phyloP scores from a whole-genome alignment of 2,113 vertebrate genomes.

The Poicephalus gulielmi region DNA sequence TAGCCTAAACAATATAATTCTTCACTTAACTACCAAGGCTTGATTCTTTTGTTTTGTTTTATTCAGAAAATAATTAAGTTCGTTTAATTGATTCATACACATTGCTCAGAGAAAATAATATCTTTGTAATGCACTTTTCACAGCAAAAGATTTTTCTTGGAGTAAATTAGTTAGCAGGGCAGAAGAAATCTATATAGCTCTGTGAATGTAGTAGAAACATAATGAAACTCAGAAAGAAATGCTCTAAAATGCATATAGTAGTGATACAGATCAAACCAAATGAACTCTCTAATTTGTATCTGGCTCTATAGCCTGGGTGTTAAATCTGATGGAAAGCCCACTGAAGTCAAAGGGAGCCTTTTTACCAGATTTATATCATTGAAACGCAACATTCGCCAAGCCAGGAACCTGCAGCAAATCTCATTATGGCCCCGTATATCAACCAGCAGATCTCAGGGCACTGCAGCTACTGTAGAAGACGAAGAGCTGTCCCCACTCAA shows the following conservation, averaged over 20 bases:
- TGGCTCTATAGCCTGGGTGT: not conserved
- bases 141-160: constrained; percentile 50
- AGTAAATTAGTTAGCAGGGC: constrained; percentile 49
- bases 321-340: constrained; percentile 47
- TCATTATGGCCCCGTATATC: constrained; percentile 16
- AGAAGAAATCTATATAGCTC: constrained; percentile 40
- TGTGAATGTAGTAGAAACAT: constrained; percentile 6
- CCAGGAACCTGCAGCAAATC: not conserved
- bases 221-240: constrained; percentile 47
- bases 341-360: constrained; percentile 45
- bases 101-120: constrained; percentile 49
- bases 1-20: constrained; percentile 31
- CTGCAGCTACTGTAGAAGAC: not conserved
- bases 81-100: constrained; percentile 48
- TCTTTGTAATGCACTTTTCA: constrained; percentile 45
- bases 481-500: not conserved
- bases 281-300: constrained; percentile 38
- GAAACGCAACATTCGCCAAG: constrained; percentile 42
- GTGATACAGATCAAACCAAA: constrained; percentile 48
- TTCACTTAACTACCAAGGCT: not conserved
- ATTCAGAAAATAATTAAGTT: constrained; percentile 63
- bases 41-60: constrained; percentile 43
- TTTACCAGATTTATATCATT: constrained; percentile 28
- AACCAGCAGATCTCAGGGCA: not conserved
- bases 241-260: constrained; percentile 20